phyloP scores from a whole-genome alignment of 2,888 invertebrate species.

The Drosophila fulvimacula region DNA sequence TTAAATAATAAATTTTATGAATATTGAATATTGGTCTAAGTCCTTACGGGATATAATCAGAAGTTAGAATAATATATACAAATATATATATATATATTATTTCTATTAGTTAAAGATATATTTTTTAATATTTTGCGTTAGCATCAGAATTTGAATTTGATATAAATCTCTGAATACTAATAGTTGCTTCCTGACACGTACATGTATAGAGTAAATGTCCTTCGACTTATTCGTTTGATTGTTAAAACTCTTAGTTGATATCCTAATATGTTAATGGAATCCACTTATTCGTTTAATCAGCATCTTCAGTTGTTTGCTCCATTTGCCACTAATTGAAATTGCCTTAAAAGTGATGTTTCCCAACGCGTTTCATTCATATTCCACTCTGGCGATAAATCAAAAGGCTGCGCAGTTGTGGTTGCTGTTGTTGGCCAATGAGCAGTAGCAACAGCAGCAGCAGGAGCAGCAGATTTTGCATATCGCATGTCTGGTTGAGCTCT shows the following conservation, averaged over 20 bases:
- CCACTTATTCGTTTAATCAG: background rate
- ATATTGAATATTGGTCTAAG: too few species aligned
- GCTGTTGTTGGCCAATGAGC: constrained; percentile 14
- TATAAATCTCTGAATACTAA: too few species aligned
- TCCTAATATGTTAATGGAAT: background rate
- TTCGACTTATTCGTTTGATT: background rate
- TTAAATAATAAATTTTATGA: too few species aligned
- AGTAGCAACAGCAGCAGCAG: constrained; percentile 16
- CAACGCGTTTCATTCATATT: constrained; percentile 4
- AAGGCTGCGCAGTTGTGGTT: constrained; percentile 2
- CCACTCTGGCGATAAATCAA: constrained; percentile 20
- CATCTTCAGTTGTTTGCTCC: background rate
- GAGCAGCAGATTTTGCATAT: constrained; percentile 38
- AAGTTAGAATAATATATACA: too few species aligned
- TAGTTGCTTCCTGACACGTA: background rate
- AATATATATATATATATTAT: too few species aligned
- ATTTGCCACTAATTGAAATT: background rate
- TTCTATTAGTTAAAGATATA: too few species aligned
- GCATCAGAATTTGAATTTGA: too few species aligned
- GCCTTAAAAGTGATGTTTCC: background rate
- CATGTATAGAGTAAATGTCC: background rate
- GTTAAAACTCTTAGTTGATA: background rate
- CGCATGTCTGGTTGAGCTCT: constrained; percentile 19
- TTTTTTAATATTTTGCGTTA: too few species aligned
- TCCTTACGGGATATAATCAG: background rate